These are phyloP conservation scores for Rhyacophila brunnea DNA, from an alignment of 1,140 invertebrate genomes.

Conservation along the genomic window DNA sequence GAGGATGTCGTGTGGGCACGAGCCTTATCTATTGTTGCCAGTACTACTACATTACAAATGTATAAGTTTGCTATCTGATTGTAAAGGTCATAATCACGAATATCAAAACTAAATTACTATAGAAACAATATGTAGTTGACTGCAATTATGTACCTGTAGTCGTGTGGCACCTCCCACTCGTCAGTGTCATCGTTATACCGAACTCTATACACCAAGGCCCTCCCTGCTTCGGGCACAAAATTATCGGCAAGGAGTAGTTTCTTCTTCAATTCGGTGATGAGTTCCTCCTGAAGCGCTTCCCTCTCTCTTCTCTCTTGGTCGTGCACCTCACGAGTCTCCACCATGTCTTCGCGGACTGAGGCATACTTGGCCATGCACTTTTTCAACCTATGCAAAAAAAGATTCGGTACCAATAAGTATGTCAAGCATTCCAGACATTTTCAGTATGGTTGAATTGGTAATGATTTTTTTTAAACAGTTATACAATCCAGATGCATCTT, in stretches of 20 bases:
- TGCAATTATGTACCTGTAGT: conserved; percentile 46
- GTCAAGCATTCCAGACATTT: background rate
- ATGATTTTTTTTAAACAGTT: too few relatives aligned
- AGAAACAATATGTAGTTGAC: conserved; percentile 4
- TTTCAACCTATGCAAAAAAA: conserved; percentile 44
- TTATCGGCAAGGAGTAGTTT: conserved; percentile 91
- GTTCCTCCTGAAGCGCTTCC: conserved; percentile 48
- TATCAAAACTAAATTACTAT: too few relatives aligned
- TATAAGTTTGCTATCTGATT: too few relatives aligned
- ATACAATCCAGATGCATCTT: too few relatives aligned
- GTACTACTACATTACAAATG: too few relatives aligned
- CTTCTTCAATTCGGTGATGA: conserved; percentile 66
- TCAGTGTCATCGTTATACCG: conserved; percentile 89
- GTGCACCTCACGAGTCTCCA: conserved; percentile 50
- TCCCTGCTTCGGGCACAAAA: conserved; percentile 92
- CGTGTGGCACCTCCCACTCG: conserved; percentile 66
- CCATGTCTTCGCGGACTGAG: conserved; percentile 48
- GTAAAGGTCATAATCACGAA: too few relatives aligned
- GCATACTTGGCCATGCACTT: conserved; percentile 48
- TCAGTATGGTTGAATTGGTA: too few relatives aligned
- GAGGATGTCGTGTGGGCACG: too few relatives aligned
- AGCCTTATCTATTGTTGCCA: too few relatives aligned
- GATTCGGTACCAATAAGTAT: background rate
- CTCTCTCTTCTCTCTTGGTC: conserved; percentile 69
- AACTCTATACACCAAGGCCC: conserved; percentile 76